Conservation (phyloP, 2,113 vertebrate genomes). For the Trogon surrucura region DNA sequence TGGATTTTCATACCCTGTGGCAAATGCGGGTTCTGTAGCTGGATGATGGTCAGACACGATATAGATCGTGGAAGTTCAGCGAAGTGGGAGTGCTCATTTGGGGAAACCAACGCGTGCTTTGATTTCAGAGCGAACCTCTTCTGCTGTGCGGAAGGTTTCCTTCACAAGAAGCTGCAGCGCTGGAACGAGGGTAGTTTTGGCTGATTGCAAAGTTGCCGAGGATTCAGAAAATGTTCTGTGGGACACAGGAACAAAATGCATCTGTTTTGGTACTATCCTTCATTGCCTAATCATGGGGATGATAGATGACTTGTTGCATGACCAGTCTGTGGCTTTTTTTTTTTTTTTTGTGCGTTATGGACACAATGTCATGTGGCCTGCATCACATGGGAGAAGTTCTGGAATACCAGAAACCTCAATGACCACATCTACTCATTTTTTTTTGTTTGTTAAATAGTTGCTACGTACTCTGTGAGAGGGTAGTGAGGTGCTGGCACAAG, state of each 20-base stretch:
- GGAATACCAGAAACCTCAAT: background rate
- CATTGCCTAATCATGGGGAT: fast-evolving
- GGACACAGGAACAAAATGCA: fast-evolving
- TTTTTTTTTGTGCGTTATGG: fast-evolving
- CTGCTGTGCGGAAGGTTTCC: background rate
- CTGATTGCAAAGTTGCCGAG: background rate
- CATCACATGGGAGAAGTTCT: background rate
- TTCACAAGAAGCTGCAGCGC: background rate
- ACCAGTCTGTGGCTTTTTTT: background rate
- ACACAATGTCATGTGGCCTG: fast-evolving
- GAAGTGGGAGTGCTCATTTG: fast-evolving
- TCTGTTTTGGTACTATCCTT: background rate
- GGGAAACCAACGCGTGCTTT: fast-evolving
- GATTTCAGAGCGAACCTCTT: background rate
- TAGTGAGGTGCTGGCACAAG: too few species aligned
- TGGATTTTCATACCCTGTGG: background rate
- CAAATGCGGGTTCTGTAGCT: background rate
- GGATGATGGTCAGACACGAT: fast-evolving
- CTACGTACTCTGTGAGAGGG: too few species aligned
- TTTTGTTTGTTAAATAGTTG: background rate
- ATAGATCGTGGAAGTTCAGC: background rate
- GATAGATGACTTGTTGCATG: fast-evolving
- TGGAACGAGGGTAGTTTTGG: fast-evolving
- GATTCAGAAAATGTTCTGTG: background rate
- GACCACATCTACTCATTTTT: background rate